Evolutionary conservation across 2,113 vertebrate genomes (phyloP).

Genomic region (Arothron firmamentum): DNA sequence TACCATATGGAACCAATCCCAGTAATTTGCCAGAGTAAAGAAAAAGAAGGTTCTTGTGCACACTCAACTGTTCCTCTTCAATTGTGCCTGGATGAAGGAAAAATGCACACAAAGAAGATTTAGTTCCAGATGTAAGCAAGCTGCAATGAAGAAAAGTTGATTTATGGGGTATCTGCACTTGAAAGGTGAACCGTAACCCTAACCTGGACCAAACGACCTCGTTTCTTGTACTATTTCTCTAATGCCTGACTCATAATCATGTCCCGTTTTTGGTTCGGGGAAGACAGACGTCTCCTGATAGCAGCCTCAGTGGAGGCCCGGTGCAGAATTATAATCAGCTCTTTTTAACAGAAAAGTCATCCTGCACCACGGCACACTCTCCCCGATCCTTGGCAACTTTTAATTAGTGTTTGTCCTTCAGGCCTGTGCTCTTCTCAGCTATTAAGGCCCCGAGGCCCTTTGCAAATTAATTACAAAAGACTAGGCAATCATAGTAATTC

Average conservation of each 20-base stretch:
- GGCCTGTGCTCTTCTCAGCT: slow-evolving; percentile 78
- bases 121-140: not conserved
- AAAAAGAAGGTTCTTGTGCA: no score
- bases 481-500: slow-evolving; percentile 83
- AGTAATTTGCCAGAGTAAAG: no score
- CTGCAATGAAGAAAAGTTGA: no score
- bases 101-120: not conserved
- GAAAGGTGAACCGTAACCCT: no score
- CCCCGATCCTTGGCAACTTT: slow-evolving; percentile 77
- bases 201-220: slow-evolving; percentile 8
- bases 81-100: no score
- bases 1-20: no score
- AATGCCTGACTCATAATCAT: slow-evolving; percentile 21
- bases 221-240: slow-evolving; percentile 11
- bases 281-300: slow-evolving; percentile 34
- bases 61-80: no score
- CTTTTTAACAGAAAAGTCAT: slow-evolving; percentile 55
- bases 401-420: slow-evolving; percentile 93
- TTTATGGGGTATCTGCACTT: no score
- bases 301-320: slow-evolving; percentile 15
- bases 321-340: slow-evolving; percentile 57
- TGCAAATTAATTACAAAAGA: slow-evolving; percentile 88
- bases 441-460: slow-evolving; percentile 81
- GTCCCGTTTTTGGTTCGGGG: slow-evolving; percentile 13
- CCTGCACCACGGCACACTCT: slow-evolving; percentile 56